Percentiles rank a stretch among this genome's conserved stretches.
Conservation (phyloP, 2,797 vertebrate genomes). For the Denticeps clupeoides region DNA sequence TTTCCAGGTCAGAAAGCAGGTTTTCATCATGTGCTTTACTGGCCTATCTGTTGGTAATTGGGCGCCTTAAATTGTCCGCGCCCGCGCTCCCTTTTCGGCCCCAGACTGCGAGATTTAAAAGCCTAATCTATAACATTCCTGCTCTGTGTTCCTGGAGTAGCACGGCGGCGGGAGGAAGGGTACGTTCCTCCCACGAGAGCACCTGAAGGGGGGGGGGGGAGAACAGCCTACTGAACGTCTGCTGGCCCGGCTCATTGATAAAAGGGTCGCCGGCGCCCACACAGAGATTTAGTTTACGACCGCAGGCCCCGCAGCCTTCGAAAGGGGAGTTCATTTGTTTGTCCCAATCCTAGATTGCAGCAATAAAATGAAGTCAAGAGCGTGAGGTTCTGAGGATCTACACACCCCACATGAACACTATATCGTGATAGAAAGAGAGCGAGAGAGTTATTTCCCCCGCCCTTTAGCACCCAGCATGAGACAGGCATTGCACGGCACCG, state of each 20-base stretch:
- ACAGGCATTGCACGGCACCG: too few relatives aligned
- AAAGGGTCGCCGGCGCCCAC: background rate
- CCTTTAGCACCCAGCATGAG: too few relatives aligned
- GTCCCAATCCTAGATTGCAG: too few relatives aligned
- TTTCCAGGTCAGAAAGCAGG: background rate
- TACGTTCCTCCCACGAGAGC: background rate
- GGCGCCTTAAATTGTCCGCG: background rate
- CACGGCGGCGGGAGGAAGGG: too few relatives aligned
- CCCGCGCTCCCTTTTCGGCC: background rate
- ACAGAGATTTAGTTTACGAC: background rate
- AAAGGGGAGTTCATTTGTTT: too few relatives aligned
- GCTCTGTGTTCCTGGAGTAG: background rate
- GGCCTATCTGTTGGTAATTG: background rate
- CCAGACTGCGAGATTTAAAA: background rate
- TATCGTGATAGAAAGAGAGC: too few relatives aligned
- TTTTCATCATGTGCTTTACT: background rate
- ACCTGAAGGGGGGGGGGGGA: background rate
- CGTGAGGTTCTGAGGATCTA: too few relatives aligned
- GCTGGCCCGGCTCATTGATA: background rate
- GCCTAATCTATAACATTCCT: background rate
- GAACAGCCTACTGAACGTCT: background rate
- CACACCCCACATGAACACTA: too few relatives aligned
- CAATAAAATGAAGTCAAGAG: too few relatives aligned
- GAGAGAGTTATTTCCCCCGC: too few relatives aligned
- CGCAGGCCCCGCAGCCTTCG: background rate